Conservation (phyloP, 2,888 invertebrate genomes). For the Slavum lentiscoides region DNA sequence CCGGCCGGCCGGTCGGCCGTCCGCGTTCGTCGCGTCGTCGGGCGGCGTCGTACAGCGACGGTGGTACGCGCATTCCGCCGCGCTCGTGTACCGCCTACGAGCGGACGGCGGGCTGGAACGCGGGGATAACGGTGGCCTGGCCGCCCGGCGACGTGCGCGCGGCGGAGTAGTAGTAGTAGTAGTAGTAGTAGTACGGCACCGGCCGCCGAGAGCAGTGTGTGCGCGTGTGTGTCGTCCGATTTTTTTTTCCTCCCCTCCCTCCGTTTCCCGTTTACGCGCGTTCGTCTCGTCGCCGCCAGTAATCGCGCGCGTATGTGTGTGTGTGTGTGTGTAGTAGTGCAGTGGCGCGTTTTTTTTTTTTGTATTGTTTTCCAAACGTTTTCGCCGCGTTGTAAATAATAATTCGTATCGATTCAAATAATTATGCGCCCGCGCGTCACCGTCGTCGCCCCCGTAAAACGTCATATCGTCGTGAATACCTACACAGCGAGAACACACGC, state of each 20-base stretch:
- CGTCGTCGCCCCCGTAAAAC: not conserved
- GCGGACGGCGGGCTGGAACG: not conserved
- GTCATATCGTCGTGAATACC: not conserved
- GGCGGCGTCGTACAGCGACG: not conserved
- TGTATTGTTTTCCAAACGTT: no score
- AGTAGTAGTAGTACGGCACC: not conserved
- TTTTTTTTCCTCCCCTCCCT: no score
- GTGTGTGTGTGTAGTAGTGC: not conserved
- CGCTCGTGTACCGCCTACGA: not conserved
- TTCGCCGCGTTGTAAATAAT: not conserved
- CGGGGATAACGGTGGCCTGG: not conserved
- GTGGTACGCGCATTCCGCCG: constrained; percentile 24
- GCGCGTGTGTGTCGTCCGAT: not conserved
- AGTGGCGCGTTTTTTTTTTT: not conserved
- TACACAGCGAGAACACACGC: no score
- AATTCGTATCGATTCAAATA: not conserved
- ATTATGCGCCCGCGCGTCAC: not conserved
- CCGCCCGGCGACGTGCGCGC: no score
- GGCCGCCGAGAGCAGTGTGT: not conserved
- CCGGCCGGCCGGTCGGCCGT: not conserved
- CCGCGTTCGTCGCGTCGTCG: constrained; percentile 9
- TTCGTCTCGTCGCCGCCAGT: not conserved
- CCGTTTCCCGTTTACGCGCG: not conserved
- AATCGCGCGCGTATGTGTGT: not conserved
- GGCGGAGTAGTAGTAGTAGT: no score